These are phyloP conservation scores for Pentamera pediparva DNA, from an alignment of 53 echinoderm and acorn worm species.

Conservation along the genomic window DNA sequence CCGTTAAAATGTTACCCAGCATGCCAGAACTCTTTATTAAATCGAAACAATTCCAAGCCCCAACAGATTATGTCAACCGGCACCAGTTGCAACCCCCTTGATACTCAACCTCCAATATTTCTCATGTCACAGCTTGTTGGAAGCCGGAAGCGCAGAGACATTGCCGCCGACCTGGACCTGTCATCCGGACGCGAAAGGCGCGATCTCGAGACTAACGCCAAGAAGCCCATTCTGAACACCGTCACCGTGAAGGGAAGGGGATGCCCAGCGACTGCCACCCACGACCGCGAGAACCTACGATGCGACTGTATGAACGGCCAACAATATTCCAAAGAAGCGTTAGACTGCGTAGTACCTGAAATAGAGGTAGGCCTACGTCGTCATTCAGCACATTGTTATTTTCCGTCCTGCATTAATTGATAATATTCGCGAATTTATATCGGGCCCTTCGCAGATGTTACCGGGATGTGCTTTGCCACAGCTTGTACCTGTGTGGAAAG, in stretches of 20 bases:
- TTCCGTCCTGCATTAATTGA: no score
- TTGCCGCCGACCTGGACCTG: no score
- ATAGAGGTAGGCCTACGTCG: slow-evolving; percentile 22
- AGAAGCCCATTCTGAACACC: neutral
- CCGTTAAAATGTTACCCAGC: no score
- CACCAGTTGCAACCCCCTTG: neutral
- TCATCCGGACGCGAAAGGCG: no score
- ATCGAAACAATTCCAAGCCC: no score
- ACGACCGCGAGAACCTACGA: slow-evolving; percentile 28
- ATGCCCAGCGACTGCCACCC: slow-evolving; percentile 55
- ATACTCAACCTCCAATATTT: neutral
- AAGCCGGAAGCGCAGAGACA: slow-evolving; percentile 29
- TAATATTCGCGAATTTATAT: no score
- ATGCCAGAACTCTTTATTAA: no score
- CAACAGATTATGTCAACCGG: no score
- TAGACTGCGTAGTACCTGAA: slow-evolving; percentile 3
- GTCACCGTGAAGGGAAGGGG: slow-evolving; percentile 42
- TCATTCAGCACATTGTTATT: no score
- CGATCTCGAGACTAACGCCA: neutral
- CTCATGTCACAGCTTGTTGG: slow-evolving; percentile 32
- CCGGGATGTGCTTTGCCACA: neutral
- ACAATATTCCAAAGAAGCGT: slow-evolving; percentile 9
- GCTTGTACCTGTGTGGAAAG: neutral
- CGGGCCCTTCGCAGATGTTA: neutral
- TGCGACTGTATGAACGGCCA: slow-evolving; percentile 42